Conservation (phyloP, 2,888 invertebrate genomes). For the Acanthoscelides obtectus region DNA sequence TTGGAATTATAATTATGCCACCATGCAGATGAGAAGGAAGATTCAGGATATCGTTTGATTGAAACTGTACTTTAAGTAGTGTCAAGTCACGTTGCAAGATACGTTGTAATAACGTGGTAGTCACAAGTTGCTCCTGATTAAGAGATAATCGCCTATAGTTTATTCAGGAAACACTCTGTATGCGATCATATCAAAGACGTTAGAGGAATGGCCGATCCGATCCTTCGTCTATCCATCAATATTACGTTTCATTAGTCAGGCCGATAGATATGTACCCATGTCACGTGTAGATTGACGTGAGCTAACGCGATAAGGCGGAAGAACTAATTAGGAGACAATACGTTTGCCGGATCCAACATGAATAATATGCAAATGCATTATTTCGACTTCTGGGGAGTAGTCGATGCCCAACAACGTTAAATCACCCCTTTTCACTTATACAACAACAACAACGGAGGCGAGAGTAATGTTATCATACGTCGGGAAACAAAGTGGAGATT, state of each 20-base stretch:
- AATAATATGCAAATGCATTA: not conserved
- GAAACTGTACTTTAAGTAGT: no score
- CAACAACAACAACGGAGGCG: not conserved
- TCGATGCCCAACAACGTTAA: not conserved
- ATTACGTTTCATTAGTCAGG: not conserved
- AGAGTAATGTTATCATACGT: not conserved
- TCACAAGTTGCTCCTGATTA: no score
- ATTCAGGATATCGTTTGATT: no score
- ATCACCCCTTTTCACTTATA: not conserved
- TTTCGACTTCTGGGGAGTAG: not conserved
- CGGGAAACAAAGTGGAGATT: not conserved
- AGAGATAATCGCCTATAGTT: no score
- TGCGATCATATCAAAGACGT: not conserved
- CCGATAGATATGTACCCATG: not conserved
- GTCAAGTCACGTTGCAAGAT: no score
- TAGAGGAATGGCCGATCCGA: not conserved
- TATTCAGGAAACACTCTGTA: no score
- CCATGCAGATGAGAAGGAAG: no score
- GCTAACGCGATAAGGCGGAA: not conserved
- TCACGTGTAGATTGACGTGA: not conserved
- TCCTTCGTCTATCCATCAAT: not conserved
- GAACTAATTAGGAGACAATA: not conserved
- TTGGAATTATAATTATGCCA: no score
- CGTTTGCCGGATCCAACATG: not conserved
- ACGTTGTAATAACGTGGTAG: no score